Conservation (phyloP, 2,113 vertebrate species). For the Ailuropoda melanoleuca region DNA sequence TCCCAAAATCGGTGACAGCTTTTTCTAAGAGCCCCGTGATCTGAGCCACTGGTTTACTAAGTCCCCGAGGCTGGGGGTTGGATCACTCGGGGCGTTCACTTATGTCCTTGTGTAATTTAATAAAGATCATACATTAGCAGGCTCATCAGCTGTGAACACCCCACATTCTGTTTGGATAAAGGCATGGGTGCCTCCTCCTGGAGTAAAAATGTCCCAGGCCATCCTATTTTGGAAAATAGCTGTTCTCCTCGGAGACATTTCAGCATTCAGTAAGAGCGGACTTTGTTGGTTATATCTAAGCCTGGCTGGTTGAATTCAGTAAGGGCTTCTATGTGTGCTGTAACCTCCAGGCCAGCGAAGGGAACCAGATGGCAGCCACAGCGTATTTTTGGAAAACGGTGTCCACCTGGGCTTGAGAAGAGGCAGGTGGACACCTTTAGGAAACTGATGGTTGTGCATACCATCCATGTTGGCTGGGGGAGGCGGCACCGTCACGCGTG, state of each 20-base stretch:
- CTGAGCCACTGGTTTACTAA: not conserved
- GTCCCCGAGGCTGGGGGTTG: not conserved
- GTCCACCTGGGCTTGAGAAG: not conserved
- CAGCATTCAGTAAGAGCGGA: not conserved
- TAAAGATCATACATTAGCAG: not conserved
- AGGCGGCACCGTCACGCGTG: not conserved
- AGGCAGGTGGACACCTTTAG: not conserved
- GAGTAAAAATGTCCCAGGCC: not conserved
- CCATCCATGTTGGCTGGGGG: not conserved
- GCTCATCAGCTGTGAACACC: not conserved
- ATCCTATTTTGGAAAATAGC: not conserved
- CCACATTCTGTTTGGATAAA: not conserved
- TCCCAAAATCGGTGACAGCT: not conserved
- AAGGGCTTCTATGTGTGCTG: not conserved
- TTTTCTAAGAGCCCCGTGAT: not conserved
- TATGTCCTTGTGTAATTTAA: not conserved
- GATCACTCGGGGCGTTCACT: not conserved
- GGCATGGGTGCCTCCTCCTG: not conserved
- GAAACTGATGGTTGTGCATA: not conserved
- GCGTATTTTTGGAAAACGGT: not conserved
- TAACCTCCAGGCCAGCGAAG: not conserved
- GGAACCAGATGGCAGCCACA: not conserved
- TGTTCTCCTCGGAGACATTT: not conserved
- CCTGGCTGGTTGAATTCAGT: not conserved
- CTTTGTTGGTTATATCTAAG: not conserved